Conservation (phyloP, 2,797 vertebrate genomes). For the Centropyge bicolor region DNA sequence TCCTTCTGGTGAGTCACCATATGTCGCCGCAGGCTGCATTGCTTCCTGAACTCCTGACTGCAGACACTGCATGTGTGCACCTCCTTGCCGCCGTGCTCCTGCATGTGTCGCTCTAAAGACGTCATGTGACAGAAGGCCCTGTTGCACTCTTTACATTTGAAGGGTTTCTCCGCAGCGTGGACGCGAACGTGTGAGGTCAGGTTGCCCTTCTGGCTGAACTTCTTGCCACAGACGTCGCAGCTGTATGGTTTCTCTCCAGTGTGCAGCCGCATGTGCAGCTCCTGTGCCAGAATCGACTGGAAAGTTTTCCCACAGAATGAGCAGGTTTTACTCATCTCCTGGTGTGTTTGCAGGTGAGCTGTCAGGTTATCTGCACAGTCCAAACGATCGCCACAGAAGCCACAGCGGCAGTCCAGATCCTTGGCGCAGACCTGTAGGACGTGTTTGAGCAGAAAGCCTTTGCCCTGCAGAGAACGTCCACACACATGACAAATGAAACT, state of each 20-base stretch:
- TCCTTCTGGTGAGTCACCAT: constrained; percentile 30
- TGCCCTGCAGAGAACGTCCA: constrained; percentile 55
- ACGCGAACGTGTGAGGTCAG: constrained; percentile 58
- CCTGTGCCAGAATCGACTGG: constrained; percentile 66
- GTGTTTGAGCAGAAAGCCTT: constrained; percentile 71
- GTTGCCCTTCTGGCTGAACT: constrained; percentile 71
- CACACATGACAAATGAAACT: constrained; percentile 56
- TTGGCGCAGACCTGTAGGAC: constrained; percentile 53
- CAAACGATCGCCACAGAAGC: constrained; percentile 54
- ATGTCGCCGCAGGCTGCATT: constrained; percentile 46
- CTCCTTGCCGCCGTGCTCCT: constrained; percentile 18
- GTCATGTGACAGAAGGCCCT: constrained; percentile 63
- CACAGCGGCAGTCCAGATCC: constrained; percentile 48
- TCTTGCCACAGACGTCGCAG: constrained; percentile 68
- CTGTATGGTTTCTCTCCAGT: constrained; percentile 72
- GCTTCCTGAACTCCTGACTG: constrained; percentile 41
- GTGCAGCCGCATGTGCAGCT: constrained; percentile 71
- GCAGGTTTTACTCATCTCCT: constrained; percentile 60
- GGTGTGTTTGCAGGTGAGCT: constrained; percentile 55
- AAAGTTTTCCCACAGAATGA: constrained; percentile 67
- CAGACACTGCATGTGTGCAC: constrained; percentile 56
- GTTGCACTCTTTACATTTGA: constrained; percentile 63
- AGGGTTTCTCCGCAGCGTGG: constrained; percentile 58
- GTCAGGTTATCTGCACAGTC: constrained; percentile 18
- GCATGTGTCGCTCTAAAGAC: constrained; percentile 67